phyloP scores from a whole-genome alignment of 2,797 vertebrate genomes.

The Cygnus olor region DNA sequence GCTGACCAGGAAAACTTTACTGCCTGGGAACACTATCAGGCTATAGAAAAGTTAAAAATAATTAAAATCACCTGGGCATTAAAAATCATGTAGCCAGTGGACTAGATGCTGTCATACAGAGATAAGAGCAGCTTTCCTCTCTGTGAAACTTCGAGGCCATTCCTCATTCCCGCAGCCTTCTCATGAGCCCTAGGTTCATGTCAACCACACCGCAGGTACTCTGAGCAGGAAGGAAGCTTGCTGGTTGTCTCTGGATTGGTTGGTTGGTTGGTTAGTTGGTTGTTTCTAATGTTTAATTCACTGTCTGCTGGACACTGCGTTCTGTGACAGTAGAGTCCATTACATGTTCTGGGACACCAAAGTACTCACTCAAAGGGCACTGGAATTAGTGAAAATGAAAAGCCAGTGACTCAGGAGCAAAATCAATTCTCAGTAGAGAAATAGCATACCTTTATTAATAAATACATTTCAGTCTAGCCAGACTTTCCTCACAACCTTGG shows the following conservation, averaged over 20 bases:
- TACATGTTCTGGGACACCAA: background rate
- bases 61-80: background rate
- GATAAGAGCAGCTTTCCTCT: background rate
- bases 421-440: background rate
- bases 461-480: background rate
- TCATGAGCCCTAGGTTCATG: background rate
- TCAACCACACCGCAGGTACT: background rate
- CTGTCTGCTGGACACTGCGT: background rate
- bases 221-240: background rate
- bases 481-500: background rate
- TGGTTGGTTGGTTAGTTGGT: background rate
- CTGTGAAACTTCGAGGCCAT: background rate
- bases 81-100: background rate
- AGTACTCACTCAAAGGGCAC: background rate
- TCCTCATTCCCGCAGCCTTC: background rate
- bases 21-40: background rate
- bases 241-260: background rate
- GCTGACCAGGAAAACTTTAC: background rate
- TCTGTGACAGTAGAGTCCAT: background rate
- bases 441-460: background rate
- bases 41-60: background rate
- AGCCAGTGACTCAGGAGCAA: background rate
- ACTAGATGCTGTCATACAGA: fast-evolving
- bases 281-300: background rate
- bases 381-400: background rate